These are phyloP conservation scores for Entelurus aequoreus DNA, from an alignment of 2,113 vertebrate species.

Conservation along the genomic window DNA sequence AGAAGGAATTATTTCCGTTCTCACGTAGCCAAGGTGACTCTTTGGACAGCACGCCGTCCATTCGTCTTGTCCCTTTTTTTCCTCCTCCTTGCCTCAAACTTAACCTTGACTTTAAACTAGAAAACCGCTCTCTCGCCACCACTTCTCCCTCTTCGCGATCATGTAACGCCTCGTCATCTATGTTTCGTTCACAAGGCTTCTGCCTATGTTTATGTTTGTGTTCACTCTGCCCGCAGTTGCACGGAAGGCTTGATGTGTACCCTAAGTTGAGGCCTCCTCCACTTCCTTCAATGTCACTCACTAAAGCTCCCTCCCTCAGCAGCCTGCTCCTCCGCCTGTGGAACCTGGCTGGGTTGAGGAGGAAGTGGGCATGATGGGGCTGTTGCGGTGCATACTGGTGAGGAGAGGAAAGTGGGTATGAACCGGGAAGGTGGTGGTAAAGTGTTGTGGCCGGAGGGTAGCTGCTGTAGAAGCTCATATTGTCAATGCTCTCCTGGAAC, in stretches of 20 bases:
- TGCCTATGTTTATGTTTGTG: slow-evolving; percentile 68
- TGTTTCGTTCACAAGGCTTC: slow-evolving; percentile 48
- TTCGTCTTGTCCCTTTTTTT: slow-evolving; percentile 43
- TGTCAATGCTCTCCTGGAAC: slow-evolving; percentile 86
- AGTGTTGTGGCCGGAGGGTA: slow-evolving; percentile 85
- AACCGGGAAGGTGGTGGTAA: slow-evolving; percentile 75
- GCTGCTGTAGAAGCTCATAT: slow-evolving; percentile 87
- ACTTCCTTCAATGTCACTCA: slow-evolving; percentile 57
- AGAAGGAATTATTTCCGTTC: slow-evolving; percentile 44
- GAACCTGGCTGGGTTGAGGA: slow-evolving; percentile 92
- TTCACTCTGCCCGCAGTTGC: slow-evolving; percentile 82
- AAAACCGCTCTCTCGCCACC: slow-evolving; percentile 31
- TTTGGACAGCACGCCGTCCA: slow-evolving; percentile 34
- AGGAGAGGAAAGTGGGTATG: slow-evolving; percentile 70
- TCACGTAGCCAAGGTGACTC: slow-evolving; percentile 57
- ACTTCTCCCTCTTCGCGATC: slow-evolving; percentile 54
- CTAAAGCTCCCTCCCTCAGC: slow-evolving; percentile 82
- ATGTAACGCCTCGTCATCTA: slow-evolving; percentile 51
- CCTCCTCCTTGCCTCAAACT: slow-evolving; percentile 43
- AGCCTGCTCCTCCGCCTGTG: slow-evolving; percentile 91
- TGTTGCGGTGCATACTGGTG: slow-evolving; percentile 67
- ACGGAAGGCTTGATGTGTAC: slow-evolving; percentile 79
- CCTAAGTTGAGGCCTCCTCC: slow-evolving; percentile 66
- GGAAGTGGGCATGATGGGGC: slow-evolving; percentile 81
- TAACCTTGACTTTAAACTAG: slow-evolving; percentile 41